Conservation (phyloP, 2,797 vertebrate genomes). For the Aulostomus chinensis region DNA sequence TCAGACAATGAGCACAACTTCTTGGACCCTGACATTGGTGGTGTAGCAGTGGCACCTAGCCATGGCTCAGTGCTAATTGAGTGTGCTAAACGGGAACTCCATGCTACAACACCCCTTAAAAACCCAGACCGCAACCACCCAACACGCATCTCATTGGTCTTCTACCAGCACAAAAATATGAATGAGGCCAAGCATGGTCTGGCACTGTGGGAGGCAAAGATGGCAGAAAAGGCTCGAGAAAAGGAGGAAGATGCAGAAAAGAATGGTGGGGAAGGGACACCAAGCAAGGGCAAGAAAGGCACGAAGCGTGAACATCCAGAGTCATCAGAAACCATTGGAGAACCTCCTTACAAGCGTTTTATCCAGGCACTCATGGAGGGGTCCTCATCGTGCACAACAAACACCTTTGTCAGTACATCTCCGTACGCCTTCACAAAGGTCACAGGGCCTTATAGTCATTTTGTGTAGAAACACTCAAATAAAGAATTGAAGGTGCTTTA, state of each 20-base stretch:
- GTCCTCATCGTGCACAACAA: conserved; percentile 91
- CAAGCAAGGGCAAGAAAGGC: conserved; percentile 91
- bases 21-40: conserved; percentile 94
- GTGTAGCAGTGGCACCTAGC: conserved; percentile 94
- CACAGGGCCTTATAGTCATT: conserved; percentile 97
- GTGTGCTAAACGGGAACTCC: conserved; percentile 96
- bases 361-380: conserved; percentile 88
- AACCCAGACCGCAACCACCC: conserved; percentile 93
- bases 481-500: conserved; percentile 71
- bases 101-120: conserved; percentile 95
- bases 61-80: conserved; percentile 98
- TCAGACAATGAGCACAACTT: conserved; percentile 99
- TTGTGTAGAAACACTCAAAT: conserved; percentile 77
- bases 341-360: conserved; percentile 91
- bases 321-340: conserved; percentile 77
- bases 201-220: conserved; percentile 96
- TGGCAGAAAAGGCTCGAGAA: conserved; percentile 96
- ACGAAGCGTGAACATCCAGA: conserved; percentile 89
- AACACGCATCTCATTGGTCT: conserved; percentile 96
- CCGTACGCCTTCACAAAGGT: conserved; percentile 98
- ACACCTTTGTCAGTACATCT: conserved; percentile 91
- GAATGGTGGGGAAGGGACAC: conserved; percentile 88
- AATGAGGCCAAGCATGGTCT: conserved; percentile 97
- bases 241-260: conserved; percentile 94
- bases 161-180: conserved; percentile 99